phyloP scores from a whole-genome alignment of 92 coral and sea anemone species.

The Palythoa caribaeorum region DNA sequence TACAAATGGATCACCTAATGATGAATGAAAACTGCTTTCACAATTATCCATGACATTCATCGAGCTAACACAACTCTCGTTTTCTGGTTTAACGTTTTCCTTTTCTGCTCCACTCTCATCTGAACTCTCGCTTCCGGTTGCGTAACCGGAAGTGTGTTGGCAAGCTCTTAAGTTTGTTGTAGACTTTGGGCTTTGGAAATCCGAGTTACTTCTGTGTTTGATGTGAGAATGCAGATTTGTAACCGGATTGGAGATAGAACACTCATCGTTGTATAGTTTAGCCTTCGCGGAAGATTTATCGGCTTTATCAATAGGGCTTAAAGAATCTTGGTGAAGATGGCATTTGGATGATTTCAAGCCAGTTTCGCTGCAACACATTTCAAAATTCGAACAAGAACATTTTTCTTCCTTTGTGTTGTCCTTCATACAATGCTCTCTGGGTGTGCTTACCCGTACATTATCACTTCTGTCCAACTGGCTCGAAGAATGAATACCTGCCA shows the following conservation, averaged over 20 bases:
- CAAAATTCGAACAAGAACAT: background rate
- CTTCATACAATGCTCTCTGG: background rate
- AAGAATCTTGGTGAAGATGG: background rate
- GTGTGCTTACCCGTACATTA: conserved; percentile 28
- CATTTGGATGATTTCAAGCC: conserved; percentile 1
- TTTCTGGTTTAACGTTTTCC: conserved; percentile 19
- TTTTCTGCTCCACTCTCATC: conserved; percentile 16
- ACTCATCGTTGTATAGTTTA: background rate
- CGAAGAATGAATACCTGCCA: conserved; percentile 11
- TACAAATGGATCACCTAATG: background rate
- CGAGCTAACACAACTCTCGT: background rate
- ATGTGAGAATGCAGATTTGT: background rate
- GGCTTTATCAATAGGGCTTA: conserved; percentile 34
- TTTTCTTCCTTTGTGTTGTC: background rate
- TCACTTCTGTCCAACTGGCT: conserved; percentile 7
- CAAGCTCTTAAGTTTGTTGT: background rate
- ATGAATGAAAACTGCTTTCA: conserved; percentile 24
- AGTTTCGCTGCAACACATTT: background rate
- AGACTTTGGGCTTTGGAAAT: conserved; percentile 15
- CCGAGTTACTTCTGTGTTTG: background rate
- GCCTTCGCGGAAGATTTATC: background rate
- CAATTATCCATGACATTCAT: conserved; percentile 3
- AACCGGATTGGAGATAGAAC: background rate
- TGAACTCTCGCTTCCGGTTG: conserved; percentile 51
- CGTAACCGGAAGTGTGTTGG: conserved; percentile 65